Evolutionary conservation across 2,888 invertebrate genomes (phyloP), one percentile per base, ranked within the genome.

Genomic region (Lithosia quadra): DNA sequence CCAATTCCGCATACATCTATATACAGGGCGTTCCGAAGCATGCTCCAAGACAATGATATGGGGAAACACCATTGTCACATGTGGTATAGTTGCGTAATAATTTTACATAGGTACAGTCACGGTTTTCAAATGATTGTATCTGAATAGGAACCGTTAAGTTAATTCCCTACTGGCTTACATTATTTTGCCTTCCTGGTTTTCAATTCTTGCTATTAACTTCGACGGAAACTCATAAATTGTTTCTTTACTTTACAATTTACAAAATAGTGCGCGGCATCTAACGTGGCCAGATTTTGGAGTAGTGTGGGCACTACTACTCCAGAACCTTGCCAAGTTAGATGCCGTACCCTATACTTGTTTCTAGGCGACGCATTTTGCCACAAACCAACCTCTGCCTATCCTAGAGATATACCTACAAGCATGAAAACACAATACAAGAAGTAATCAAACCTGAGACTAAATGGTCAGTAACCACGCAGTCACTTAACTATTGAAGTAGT

Each of bases 41-140:
- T 94, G 91, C 79, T 63, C 85, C 81, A 76, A 86, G 84, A 94
- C 94, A 94, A 94, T 94, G 84, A 90, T 76, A 89, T 94, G 93
- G 87, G 91, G 93, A 93, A 94, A 93, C 86, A 84, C 86, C 78
- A 91, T 92, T 93, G 92, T 92, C 87, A 80, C 74, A 75, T 77
- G 76, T 78, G 72, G 68, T 71, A 49, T 33, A 72, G n/a, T 92
- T 91, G 82, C 90, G 84, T 86, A 92, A 93, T 73, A 83, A 84
- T 87, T 87, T 87, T 87, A 87, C 85, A n/a, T 78, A 76, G 21
- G 21, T 55, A 76, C 56, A 82, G 88, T 88, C 81, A 89, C 86
- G 86, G 73, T 77, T 73, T 79, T 80, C 82, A 71, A 69, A 74
- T 66, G 89, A 90, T 90, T 85, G 53, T 85, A 91, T 91, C 90